phyloP scores from a whole-genome alignment of 2,797 vertebrate species.

The Gobionotothen gibberifrons region DNA sequence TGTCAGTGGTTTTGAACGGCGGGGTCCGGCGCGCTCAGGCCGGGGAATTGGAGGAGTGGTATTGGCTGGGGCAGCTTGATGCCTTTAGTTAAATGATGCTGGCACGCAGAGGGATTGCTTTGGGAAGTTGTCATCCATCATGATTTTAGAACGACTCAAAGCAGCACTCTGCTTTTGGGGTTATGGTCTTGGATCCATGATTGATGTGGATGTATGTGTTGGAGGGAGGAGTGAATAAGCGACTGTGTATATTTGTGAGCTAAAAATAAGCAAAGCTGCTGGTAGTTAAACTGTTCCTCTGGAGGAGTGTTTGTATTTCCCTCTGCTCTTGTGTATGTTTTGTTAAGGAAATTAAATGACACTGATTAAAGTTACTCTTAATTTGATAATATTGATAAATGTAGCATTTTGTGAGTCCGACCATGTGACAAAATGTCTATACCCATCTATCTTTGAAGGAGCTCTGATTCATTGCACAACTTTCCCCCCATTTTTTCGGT shows the following conservation, averaged over 20 bases:
- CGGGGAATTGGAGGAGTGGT: slow-evolving; percentile 50
- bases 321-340: slow-evolving; percentile 17
- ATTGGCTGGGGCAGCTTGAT: slow-evolving; percentile 75
- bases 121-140: slow-evolving; percentile 87
- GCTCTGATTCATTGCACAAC: slow-evolving; percentile 6
- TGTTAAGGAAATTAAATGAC: slow-evolving; percentile 31
- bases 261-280: slow-evolving; percentile 45
- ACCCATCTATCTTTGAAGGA: slow-evolving; percentile 19
- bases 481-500: slow-evolving; percentile 10
- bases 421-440: slow-evolving; percentile 36
- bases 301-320: slow-evolving; percentile 39
- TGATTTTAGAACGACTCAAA: slow-evolving; percentile 85
- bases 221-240: slow-evolving; percentile 40
- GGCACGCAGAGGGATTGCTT: slow-evolving; percentile 82
- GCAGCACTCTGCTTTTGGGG: slow-evolving; percentile 78
- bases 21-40: slow-evolving; percentile 42
- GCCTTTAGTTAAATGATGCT: slow-evolving; percentile 85
- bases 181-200: slow-evolving; percentile 79
- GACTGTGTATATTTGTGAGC: slow-evolving; percentile 47
- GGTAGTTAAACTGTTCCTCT: slow-evolving; percentile 32
- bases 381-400: slow-evolving; percentile 49
- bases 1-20: slow-evolving; percentile 50
- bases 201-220: slow-evolving; percentile 75
- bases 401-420: slow-evolving; percentile 33
- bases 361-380: slow-evolving; percentile 36